Conservation (phyloP, 2,888 invertebrate genomes). For the Auanema sp. region DNA sequence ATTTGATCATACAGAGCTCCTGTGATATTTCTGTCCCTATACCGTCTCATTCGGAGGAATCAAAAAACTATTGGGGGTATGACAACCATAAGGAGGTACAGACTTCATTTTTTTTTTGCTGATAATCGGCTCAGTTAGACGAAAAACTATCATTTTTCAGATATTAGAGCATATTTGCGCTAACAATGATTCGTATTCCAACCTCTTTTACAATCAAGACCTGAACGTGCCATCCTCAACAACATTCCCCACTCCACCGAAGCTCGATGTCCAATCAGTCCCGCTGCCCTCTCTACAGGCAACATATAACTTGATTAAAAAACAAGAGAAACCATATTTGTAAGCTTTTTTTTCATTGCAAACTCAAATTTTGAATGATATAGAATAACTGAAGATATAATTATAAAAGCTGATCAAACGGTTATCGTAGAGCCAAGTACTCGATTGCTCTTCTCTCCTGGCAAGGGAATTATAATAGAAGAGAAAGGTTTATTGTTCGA, state of each 20-base stretch:
- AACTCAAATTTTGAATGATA: background rate
- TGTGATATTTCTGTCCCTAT: constrained; percentile 15
- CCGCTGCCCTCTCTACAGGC: no score
- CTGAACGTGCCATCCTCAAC: no score
- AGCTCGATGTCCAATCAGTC: no score
- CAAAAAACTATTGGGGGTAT: constrained; percentile 18
- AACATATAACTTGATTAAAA: no score
- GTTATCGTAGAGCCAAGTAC: constrained; percentile 32
- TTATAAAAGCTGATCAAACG: constrained; percentile 23
- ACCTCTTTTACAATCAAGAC: background rate
- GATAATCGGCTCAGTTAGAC: no score
- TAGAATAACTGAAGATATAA: constrained; percentile 27
- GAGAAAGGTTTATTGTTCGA: constrained; percentile 15
- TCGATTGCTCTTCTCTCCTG: constrained; percentile 30
- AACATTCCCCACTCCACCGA: no score
- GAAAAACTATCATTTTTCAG: no score
- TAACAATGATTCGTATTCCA: background rate
- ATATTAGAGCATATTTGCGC: constrained; percentile 4
- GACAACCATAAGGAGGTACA: constrained; percentile 2
- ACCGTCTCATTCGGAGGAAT: constrained; percentile 5
- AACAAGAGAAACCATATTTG: no score
- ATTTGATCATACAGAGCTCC: constrained; percentile 9
- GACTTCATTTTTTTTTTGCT: no score
- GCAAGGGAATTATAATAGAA: constrained; percentile 31
- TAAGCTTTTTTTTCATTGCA: no score